Conservation (phyloP, 92 coral and sea anemone species). For the Porites lobata region DNA sequence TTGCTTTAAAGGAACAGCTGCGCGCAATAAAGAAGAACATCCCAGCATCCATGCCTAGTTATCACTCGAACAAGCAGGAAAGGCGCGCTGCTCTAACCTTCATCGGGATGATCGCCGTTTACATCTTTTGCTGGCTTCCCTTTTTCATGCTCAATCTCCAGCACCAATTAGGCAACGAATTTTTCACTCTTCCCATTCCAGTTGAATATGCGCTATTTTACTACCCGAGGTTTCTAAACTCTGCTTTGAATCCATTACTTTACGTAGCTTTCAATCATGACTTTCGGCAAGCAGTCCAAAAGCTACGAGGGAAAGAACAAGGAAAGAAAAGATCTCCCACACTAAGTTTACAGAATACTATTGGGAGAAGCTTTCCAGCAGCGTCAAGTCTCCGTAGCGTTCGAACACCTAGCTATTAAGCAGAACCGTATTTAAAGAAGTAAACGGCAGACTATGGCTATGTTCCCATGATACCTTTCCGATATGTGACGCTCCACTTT, state of each 20-base stretch:
- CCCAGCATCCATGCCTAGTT: background rate
- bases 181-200: conserved; percentile 41
- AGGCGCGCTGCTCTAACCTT: conserved; percentile 60
- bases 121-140: conserved; percentile 76
- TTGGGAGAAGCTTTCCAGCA: background rate
- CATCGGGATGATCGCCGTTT: conserved; percentile 55
- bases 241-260: conserved; percentile 68
- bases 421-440: background rate
- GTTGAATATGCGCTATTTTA: conserved; percentile 68
- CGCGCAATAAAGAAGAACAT: conserved; percentile 10
- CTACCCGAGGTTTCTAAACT: conserved; percentile 76
- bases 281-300: conserved; percentile 61
- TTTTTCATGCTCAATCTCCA: conserved; percentile 56
- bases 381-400: background rate
- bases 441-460: background rate
- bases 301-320: background rate
- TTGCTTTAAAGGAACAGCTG: conserved; percentile 6
- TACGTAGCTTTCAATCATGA: conserved; percentile 77
- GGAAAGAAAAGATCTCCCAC: background rate
- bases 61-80: conserved; percentile 3
- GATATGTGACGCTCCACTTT: too few species aligned
- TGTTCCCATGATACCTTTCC: background rate
- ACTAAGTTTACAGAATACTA: conserved; percentile 12
- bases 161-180: conserved; percentile 33
- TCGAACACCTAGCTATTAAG: background rate